These are phyloP conservation scores for Bursaphelenchus okinawaensis DNA, from an alignment of 2,888 invertebrate genomes.

Conservation along the genomic window DNA sequence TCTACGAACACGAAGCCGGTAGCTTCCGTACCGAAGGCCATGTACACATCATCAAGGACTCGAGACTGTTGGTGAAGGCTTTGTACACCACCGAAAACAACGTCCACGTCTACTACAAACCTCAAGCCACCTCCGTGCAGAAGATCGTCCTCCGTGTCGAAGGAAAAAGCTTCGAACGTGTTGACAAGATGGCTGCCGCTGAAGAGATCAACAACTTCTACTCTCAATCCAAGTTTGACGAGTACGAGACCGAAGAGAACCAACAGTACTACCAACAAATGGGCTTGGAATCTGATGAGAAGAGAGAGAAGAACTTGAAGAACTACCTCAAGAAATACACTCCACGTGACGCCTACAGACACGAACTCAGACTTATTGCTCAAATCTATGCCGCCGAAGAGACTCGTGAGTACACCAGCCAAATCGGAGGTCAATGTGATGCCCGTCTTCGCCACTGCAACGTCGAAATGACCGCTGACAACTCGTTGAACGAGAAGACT, in stretches of 20 bases:
- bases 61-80: conserved; percentile 16
- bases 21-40: not conserved
- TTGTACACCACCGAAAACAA: conserved; percentile 38
- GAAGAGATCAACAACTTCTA: conserved; percentile 3
- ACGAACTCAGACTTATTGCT: conserved; percentile 13
- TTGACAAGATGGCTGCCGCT: not conserved
- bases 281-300: conserved; percentile 21
- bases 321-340: conserved; percentile 13
- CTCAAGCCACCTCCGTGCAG: conserved; percentile 17
- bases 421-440: conserved; percentile 28
- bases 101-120: conserved; percentile 31
- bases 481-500: conserved; percentile 27
- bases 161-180: conserved; percentile 19
- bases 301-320: conserved; percentile 8
- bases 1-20: conserved; percentile 8
- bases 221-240: conserved; percentile 10
- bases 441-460: conserved; percentile 26
- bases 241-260: conserved; percentile 29
- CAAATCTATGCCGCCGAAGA: not conserved
- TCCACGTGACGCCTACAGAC: conserved; percentile 6
- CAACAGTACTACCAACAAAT: conserved; percentile 8
- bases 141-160: conserved; percentile 18
- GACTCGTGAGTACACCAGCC: conserved; percentile 15
- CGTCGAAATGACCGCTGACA: conserved; percentile 15
- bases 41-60: not conserved